A percentile compares a stretch with the other conserved stretches of the same genome.
Evolutionary conservation across 2,888 invertebrate species (phyloP).

Genomic region (Melinopterus prodromus): DNA sequence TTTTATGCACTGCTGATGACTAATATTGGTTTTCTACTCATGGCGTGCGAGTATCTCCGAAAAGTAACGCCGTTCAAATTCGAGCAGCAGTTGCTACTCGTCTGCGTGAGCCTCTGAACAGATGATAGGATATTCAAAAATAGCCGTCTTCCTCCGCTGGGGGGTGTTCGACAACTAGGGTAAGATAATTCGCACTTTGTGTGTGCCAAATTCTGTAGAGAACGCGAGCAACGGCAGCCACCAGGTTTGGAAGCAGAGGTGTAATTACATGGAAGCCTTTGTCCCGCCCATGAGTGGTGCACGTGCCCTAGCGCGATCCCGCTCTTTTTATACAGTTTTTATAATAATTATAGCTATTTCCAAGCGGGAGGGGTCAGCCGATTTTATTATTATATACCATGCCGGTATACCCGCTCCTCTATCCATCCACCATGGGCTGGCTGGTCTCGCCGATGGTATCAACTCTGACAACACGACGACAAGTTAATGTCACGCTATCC

Average conservation of each 20-base stretch:
- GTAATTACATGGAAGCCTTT: conserved; percentile 48
- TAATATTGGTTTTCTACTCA: no score
- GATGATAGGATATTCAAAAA: conserved; percentile 4
- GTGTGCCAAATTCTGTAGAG: conserved; percentile 37
- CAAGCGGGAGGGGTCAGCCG: conserved; percentile 42
- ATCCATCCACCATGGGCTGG: neutral
- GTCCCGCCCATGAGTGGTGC: conserved; percentile 45
- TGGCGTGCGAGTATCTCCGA: no score
- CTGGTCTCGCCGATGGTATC: neutral
- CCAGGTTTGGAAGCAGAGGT: conserved; percentile 33
- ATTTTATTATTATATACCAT: conserved; percentile 43
- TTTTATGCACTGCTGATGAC: no score
- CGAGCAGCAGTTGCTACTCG: neutral
- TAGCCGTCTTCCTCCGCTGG: no score
- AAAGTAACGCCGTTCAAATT: neutral
- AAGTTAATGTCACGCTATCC: conserved; percentile 4
- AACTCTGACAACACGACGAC: neutral
- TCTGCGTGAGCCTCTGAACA: neutral
- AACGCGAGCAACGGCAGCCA: conserved; percentile 13
- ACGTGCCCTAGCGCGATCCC: conserved; percentile 48
- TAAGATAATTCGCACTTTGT: conserved; percentile 43
- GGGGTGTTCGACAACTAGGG: conserved; percentile 10
- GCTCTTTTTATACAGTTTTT: conserved; percentile 58
- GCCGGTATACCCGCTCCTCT: neutral
- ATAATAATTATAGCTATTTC: conserved; percentile 61